phyloP scores from a whole-genome alignment of 2,113 vertebrate species.

The Harpagus bidentatus region DNA sequence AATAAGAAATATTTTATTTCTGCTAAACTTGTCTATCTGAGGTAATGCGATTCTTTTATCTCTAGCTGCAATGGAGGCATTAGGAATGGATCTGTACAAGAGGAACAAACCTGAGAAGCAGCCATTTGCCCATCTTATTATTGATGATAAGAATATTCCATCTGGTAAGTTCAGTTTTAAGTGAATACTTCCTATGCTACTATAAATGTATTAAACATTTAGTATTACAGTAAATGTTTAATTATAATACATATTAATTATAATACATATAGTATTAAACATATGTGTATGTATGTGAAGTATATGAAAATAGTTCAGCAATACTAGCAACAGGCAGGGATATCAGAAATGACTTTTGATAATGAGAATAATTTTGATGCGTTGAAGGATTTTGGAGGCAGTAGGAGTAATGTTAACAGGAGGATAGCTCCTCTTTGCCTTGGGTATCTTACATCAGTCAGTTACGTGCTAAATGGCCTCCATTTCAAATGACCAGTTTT shows the following conservation, averaged over 20 bases:
- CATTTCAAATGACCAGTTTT: background rate
- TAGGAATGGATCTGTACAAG: conserved; percentile 61
- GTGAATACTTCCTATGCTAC: background rate
- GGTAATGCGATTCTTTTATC: conserved; percentile 44
- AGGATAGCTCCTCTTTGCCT: background rate
- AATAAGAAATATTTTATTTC: background rate
- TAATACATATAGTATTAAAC: no score
- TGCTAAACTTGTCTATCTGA: background rate
- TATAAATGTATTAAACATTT: background rate
- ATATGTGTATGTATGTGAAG: no score
- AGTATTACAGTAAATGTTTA: no score
- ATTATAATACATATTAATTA: no score
- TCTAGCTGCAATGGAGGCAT: conserved; percentile 66
- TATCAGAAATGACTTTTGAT: background rate
- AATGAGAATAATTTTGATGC: background rate
- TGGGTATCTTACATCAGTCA: background rate
- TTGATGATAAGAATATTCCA: conserved; percentile 75
- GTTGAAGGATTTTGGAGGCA: background rate
- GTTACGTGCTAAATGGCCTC: background rate
- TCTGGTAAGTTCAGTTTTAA: conserved; percentile 64
- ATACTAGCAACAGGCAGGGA: background rate
- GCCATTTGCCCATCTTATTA: conserved; percentile 80
- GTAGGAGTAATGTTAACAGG: background rate
- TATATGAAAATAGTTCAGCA: background rate
- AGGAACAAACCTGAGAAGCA: conserved; percentile 63